Evolutionary conservation across 2,888 invertebrate species (phyloP).

Genomic region (Dolichomitus sp.): DNA sequence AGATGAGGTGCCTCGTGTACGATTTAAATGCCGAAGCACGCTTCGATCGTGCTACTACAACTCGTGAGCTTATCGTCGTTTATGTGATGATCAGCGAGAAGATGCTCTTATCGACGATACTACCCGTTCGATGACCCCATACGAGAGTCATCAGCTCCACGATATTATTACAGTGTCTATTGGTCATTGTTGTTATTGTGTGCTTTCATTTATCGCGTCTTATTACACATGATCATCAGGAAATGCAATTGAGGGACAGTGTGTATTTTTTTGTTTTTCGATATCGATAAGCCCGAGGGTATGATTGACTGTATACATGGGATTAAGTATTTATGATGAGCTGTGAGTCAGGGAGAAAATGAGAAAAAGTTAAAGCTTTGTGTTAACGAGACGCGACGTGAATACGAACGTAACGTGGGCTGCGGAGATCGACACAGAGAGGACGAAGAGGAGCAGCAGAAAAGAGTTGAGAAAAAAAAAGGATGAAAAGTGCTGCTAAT

Average conservation of each 20-base stretch:
- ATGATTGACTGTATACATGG: background rate
- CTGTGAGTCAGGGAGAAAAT: background rate
- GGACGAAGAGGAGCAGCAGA: background rate
- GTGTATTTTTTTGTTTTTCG: conserved; percentile 12
- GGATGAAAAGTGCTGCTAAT: conserved; percentile 15
- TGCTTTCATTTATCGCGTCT: background rate
- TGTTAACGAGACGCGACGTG: conserved; percentile 36
- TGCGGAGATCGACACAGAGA: conserved; percentile 2
- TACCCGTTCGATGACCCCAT: conserved; percentile 62
- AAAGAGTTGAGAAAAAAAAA: background rate
- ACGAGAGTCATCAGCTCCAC: conserved; percentile 44
- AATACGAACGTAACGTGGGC: conserved; percentile 28
- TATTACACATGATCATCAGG: background rate
- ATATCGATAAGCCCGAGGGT: conserved; percentile 23
- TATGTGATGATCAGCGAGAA: conserved; percentile 33
- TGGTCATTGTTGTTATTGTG: conserved; percentile 1
- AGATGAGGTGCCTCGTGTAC: conserved; percentile 45
- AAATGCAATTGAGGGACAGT: conserved; percentile 25
- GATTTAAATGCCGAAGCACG: conserved; percentile 10
- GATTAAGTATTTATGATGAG: conserved; percentile 4
- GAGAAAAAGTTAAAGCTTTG: conserved; percentile 19
- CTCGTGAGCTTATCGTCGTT: background rate
- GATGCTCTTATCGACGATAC: conserved; percentile 42
- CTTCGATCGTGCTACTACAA: conserved; percentile 14
- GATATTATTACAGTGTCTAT: conserved; percentile 7